A percentile compares a stretch with the other conserved stretches of the same genome.
phyloP scores from a whole-genome alignment of 2,113 vertebrate species.

The Varanus salvator region DNA sequence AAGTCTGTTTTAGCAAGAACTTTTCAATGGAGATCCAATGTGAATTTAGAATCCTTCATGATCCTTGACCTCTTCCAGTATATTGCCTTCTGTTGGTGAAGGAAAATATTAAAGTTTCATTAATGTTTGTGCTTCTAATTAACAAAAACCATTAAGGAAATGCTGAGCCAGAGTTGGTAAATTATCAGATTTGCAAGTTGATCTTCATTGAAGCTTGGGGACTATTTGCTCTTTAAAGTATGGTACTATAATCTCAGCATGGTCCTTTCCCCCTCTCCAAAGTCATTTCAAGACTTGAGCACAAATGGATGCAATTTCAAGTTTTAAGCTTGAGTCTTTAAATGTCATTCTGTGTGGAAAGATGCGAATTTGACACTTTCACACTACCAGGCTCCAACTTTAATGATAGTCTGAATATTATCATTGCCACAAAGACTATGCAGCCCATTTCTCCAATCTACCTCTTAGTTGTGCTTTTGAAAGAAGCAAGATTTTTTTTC shows the following conservation, averaged over 20 bases:
- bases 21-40: not conserved
- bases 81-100: conserved; percentile 2
- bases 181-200: not conserved
- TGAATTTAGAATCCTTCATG: not conserved
- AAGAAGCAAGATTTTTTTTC: not conserved
- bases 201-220: not conserved
- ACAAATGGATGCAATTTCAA: not conserved
- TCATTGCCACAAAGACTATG: not conserved
- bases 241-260: not conserved
- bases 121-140: not conserved
- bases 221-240: not conserved
- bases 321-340: not conserved
- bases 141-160: not conserved
- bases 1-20: conserved; percentile 24
- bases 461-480: not conserved
- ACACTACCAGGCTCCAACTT: not conserved
- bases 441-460: not conserved
- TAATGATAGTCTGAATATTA: not conserved
- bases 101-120: not conserved
- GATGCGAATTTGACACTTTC: not conserved
- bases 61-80: not conserved
- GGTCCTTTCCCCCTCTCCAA: not conserved
- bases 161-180: not conserved
- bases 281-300: not conserved
- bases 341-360: not conserved